Base-by-base conservation (phyloP, 1,140 invertebrate species). In the Olivierus martensii region DNA sequence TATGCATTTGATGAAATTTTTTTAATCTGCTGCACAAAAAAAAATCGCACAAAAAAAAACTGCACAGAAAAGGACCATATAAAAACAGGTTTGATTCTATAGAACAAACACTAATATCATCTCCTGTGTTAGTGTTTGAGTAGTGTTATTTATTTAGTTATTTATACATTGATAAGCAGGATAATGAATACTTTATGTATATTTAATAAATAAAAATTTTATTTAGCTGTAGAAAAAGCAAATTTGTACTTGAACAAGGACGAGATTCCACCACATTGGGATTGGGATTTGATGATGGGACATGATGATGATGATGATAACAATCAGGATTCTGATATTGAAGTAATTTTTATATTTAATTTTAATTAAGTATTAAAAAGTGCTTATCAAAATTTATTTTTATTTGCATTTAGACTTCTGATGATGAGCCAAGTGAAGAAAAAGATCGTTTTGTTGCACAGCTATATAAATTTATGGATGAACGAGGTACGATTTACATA, bases 401-500 rank as follows among this genome's bases (percentile, higher is more conserved):
- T 52, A 15, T 22, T 43, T 55, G 49, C 43, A 53, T 70, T 71
- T 61, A 79, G 73, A 85, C 80, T 62, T 87, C 84, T 0, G 84
- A 88, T 59, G 88, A 93, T 69, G 90, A 95, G 65, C 85, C 85
- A 0, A 79, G 81, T 21, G 92, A 96, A 71, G 90, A 95, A 63
- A 95, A 94, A 65, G 93, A 98, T 69, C 81, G 87, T 55, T 97
- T 97, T 73, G 90, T 98, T 11, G 93, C 93, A 6, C 89, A 96
- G 62, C 66, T 98, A 0, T 96, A 95, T 69, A 96, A 96, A 71
- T 97, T 95, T 64, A 95, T 96, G 91, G 94, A 98, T 66, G 93
- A 97, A 67, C 77, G 91, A 44, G 85, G 89, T 10, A 46, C 9
- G n/a, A 3, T 11, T 17, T 44, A 1, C 14, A 41, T 28, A 28